Percentiles rank a stretch among this genome's conserved stretches.
phyloP scores from a whole-genome alignment of 1,140 invertebrate genomes.

The Andricus grossulariae region DNA sequence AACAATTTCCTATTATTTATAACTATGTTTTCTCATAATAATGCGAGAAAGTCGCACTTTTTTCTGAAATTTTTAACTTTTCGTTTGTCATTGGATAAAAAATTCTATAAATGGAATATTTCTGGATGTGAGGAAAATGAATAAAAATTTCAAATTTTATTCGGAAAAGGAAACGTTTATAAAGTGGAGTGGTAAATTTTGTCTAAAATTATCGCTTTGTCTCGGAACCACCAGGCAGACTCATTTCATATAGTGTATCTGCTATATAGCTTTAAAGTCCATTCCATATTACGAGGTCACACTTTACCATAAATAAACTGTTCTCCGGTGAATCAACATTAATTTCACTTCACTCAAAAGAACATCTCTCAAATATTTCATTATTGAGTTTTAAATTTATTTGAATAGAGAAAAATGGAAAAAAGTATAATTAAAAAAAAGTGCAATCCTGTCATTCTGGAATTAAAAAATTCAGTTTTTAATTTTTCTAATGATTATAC shows the following conservation, averaged over 20 bases:
- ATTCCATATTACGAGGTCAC: slow-evolving; percentile 1
- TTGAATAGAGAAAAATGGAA: too few relatives aligned
- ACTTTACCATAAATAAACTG: slow-evolving; percentile 23
- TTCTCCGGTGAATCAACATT: neutral
- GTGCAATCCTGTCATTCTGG: too few relatives aligned
- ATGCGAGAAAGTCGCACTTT: too few relatives aligned
- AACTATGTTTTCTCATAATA: too few relatives aligned
- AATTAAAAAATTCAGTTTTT: too few relatives aligned
- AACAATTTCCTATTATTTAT: too few relatives aligned
- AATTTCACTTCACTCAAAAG: neutral
- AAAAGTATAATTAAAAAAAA: too few relatives aligned
- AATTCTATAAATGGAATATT: too few relatives aligned
- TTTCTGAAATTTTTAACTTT: too few relatives aligned
- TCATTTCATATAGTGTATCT: neutral
- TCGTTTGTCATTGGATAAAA: too few relatives aligned
- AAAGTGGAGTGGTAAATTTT: slow-evolving; percentile 13
- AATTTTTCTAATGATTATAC: too few relatives aligned
- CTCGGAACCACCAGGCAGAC: slow-evolving; percentile 13
- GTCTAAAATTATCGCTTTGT: slow-evolving; percentile 17
- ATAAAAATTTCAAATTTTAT: neutral
- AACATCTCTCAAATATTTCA: neutral
- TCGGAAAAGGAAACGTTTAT: slow-evolving; percentile 13
- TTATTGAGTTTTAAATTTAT: neutral
- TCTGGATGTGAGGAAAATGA: too few relatives aligned
- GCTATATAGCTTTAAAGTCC: neutral